Percentiles rank a stretch among this genome's conserved stretches.
phyloP scores from a whole-genome alignment of 2,888 invertebrate genomes.

The Orthosia incerta region DNA sequence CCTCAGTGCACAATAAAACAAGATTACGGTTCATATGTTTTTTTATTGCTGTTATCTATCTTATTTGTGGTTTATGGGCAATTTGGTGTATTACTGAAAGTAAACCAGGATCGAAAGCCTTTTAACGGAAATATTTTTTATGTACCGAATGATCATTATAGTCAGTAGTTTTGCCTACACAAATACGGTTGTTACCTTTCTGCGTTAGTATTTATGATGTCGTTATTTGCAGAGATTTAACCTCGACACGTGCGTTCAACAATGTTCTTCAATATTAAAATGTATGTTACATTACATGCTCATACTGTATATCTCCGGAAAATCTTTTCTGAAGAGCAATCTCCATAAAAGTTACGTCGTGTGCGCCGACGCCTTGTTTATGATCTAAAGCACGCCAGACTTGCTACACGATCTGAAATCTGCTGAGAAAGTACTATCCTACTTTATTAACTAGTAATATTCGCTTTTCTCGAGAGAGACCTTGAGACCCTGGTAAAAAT shows the following conservation, averaged over 20 bases:
- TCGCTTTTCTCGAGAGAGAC: constrained; percentile 18
- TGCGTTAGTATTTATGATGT: constrained; percentile 42
- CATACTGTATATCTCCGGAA: constrained; percentile 53
- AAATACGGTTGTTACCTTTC: constrained; percentile 10
- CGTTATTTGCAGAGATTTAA: constrained; percentile 28
- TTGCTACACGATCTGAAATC: constrained; percentile 53
- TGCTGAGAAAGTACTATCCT: constrained; percentile 47
- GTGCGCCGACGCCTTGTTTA: constrained; percentile 68
- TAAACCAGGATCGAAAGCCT: constrained; percentile 71
- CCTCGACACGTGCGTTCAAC: constrained; percentile 38
- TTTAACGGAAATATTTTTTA: constrained; percentile 53
- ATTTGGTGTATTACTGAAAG: constrained; percentile 69
- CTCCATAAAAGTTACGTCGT: constrained; percentile 70
- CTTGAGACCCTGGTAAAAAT: constrained; percentile 12
- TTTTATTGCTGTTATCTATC: constrained; percentile 76
- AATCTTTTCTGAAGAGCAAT: constrained; percentile 67
- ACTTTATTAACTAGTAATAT: constrained; percentile 61
- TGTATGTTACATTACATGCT: constrained; percentile 54
- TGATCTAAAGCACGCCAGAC: constrained; percentile 59
- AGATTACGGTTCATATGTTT: constrained; percentile 74
- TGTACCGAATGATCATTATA: constrained; percentile 31
- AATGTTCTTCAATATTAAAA: constrained; percentile 56
- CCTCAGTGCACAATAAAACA: constrained; percentile 70
- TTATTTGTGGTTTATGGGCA: constrained; percentile 74
- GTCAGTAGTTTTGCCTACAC: constrained; percentile 4